A percentile compares a stretch with the other conserved stretches of the same genome.
Evolutionary conservation across 2,797 vertebrate species (phyloP).

Genomic region (Schizopygopsis malacanthus): DNA sequence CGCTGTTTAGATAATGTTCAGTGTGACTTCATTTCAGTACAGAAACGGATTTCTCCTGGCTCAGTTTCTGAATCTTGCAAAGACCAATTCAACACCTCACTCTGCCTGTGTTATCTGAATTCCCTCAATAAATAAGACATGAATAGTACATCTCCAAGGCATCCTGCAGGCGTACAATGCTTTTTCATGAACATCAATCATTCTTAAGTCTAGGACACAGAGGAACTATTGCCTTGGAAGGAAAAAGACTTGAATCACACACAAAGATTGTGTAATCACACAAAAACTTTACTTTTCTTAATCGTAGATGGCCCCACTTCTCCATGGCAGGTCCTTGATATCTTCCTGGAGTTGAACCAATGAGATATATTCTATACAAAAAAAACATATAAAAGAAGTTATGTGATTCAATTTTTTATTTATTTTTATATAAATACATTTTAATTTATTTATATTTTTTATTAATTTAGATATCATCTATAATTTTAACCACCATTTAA

Average conservation of each 20-base stretch:
- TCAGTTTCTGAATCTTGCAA: constrained; percentile 21
- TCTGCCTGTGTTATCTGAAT: constrained; percentile 10
- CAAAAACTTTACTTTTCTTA: constrained; percentile 88
- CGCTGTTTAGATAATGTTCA: not conserved
- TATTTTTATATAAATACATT: not conserved
- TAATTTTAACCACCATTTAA: not conserved
- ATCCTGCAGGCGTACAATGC: not conserved
- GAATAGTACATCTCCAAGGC: constrained; percentile 1
- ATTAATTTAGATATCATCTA: not conserved
- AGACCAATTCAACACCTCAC: constrained; percentile 8
- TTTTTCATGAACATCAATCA: constrained; percentile 11
- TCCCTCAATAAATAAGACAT: constrained; percentile 11
- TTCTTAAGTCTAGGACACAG: not conserved
- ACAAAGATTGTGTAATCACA: not conserved
- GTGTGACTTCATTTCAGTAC: not conserved
- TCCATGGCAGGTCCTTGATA: constrained; percentile 89
- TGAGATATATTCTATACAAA: constrained; percentile 84
- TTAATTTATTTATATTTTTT: not conserved
- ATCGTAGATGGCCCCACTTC: constrained; percentile 94
- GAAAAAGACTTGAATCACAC: not conserved
- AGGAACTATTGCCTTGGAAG: not conserved
- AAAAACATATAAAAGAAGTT: not conserved
- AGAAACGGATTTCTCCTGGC: not conserved
- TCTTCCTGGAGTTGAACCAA: constrained; percentile 94
- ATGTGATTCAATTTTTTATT: not conserved